Percentiles rank a stretch among this genome's conserved stretches.
Conservation (phyloP, 1,140 invertebrate species). For the Ceratina australensis region DNA sequence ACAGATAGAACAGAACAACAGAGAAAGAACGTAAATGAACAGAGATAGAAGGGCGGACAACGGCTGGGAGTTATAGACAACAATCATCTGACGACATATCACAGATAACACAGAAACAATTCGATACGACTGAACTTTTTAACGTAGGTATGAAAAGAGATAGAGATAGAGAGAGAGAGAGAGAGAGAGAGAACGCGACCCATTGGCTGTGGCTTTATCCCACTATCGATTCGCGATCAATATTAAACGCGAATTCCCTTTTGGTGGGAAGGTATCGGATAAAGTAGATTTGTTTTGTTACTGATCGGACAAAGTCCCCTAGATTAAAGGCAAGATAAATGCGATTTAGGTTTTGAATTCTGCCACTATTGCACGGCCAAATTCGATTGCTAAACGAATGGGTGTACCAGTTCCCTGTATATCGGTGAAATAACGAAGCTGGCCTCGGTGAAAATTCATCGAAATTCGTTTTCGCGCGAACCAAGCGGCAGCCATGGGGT, state of each 20-base stretch:
- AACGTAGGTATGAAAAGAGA: constrained; percentile 50
- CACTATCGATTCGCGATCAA: no score
- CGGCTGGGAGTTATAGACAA: constrained; percentile 57
- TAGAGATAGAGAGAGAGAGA: background rate
- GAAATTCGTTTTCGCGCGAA: constrained; percentile 21
- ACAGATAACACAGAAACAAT: constrained; percentile 72
- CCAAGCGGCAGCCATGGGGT: constrained; percentile 33
- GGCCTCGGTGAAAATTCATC: constrained; percentile 13
- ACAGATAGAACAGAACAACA: constrained; percentile 69
- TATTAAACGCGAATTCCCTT: no score
- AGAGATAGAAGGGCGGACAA: constrained; percentile 7
- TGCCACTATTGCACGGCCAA: background rate
- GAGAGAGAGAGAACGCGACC: no score
- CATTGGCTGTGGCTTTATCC: no score
- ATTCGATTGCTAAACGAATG: background rate
- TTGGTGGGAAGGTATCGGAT: no score
- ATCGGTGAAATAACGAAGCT: background rate
- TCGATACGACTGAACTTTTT: constrained; percentile 58
- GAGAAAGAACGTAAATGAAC: constrained; percentile 43
- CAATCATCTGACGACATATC: constrained; percentile 76
- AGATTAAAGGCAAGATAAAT: background rate
- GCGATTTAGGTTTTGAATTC: background rate
- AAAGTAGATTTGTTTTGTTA: background rate
- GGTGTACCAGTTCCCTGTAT: background rate
- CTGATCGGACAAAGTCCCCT: background rate